A percentile compares a stretch with the other conserved stretches of the same genome.
Evolutionary conservation across 1,140 invertebrate genomes (phyloP).

Genomic region (Dendrolimus kikuchii): DNA sequence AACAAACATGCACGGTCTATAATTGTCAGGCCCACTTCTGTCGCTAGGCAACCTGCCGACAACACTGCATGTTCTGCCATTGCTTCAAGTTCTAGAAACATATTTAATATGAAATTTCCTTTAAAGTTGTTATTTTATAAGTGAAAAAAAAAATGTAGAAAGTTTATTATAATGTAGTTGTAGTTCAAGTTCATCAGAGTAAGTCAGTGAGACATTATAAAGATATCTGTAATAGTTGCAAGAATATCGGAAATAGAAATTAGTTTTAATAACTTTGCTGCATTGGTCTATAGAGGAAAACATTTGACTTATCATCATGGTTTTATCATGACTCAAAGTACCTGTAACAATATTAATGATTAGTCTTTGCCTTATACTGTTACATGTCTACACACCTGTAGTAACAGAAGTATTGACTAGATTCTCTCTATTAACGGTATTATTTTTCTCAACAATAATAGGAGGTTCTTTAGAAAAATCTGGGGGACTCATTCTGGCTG

Average conservation of each 20-base stretch:
- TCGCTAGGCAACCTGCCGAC: constrained; percentile 90
- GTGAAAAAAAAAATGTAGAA: too few relatives aligned
- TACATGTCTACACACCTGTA: constrained; percentile 29
- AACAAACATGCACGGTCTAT: constrained; percentile 90
- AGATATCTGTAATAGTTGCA: too few relatives aligned
- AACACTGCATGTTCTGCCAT: constrained; percentile 77
- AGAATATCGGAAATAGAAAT: too few relatives aligned
- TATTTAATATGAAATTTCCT: constrained; percentile 6
- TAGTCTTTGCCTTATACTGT: background rate
- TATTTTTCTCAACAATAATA: constrained; percentile 65
- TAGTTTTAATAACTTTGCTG: too few relatives aligned
- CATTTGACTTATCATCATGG: too few relatives aligned
- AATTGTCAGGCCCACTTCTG: constrained; percentile 90
- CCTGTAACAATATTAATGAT: too few relatives aligned
- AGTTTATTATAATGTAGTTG: too few relatives aligned
- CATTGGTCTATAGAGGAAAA: too few relatives aligned
- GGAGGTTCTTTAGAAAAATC: constrained; percentile 71
- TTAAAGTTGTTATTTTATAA: background rate
- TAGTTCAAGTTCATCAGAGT: too few relatives aligned
- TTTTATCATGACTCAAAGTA: too few relatives aligned
- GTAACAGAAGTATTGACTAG: constrained; percentile 47
- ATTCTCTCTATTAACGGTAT: constrained; percentile 70
- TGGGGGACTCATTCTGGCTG: constrained; percentile 84
- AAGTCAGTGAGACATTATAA: too few relatives aligned
- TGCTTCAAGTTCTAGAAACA: constrained; percentile 73